Evolutionary conservation across 2,113 vertebrate species (phyloP), one percentile per base, ranked within the genome.

Genomic region (Melierax canorus): DNA sequence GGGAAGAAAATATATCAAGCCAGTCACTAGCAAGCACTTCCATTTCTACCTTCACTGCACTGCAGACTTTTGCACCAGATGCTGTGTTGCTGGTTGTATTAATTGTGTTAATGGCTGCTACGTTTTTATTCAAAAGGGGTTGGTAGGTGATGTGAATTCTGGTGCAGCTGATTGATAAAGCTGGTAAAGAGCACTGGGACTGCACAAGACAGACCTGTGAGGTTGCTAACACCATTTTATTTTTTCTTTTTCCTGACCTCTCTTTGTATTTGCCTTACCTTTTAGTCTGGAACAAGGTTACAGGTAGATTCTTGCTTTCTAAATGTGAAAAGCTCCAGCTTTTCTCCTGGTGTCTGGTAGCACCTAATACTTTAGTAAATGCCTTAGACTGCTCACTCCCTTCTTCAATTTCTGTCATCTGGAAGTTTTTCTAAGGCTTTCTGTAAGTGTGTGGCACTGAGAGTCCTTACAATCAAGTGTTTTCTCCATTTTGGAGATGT

Each of bases 211-310:
- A 92, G 43, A 63, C 15, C 32, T 81, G 2, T 56, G 34, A 82
- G 1, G 4, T 21, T 55, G 29, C 19, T 34, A 78, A 29, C 5
- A 46, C 1, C 5, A 27, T 51, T 81, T 53, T 38, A 1, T 3
- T 36, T 85, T 43, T 38, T 30, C 8, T 59, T 19, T 69, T 72
- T 72, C 18, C 13, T 85, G 48, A 39, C 9, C 6, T 34, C 10
- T 66, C 13, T 46, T 87, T 71, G 3, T 56, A 12, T 24, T 39
- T 64, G 75, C 5, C 43, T 79, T 75, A 45, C 16, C 5, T 89
- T 78, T 77, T 48, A 41, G 30, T 53, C 46, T n/a, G 9, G 5
- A 71, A 55, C 24, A 77, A 78, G n/a, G 6, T 72, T n/a, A 18
- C 18, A 48, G 38, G 22, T 46, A 46, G 38, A 78, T 64, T 78